Evolutionary conservation across 2,797 vertebrate species (phyloP).

Genomic region (Petrocephalus schoutedeni): DNA sequence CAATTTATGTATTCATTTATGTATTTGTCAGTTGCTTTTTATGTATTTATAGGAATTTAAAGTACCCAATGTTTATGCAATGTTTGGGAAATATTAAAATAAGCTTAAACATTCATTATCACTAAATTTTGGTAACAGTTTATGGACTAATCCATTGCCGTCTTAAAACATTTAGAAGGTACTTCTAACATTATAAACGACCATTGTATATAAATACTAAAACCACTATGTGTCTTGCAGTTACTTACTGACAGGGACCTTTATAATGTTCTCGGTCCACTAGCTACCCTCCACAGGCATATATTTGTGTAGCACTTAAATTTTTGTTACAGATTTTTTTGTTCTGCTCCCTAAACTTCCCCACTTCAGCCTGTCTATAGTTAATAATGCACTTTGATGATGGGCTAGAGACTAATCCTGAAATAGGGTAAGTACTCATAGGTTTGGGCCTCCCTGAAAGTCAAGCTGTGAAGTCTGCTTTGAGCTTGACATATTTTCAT

Average conservation of each 20-base stretch:
- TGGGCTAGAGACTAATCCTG: not conserved
- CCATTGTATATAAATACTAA: not conserved
- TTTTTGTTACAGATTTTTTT: not conserved
- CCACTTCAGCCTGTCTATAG: not conserved
- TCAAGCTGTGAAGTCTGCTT: not conserved
- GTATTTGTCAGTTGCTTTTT: not conserved
- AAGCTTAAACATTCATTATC: not conserved
- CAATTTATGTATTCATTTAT: not conserved
- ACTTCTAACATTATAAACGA: not conserved
- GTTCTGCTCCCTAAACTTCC: not conserved
- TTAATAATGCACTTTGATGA: not conserved
- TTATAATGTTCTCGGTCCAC: not conserved
- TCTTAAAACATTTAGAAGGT: not conserved
- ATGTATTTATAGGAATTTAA: not conserved
- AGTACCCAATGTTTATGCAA: not conserved
- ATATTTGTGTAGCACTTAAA: not conserved
- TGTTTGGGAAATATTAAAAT: slow-evolving; percentile 8
- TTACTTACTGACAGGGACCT: not conserved
- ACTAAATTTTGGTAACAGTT: not conserved
- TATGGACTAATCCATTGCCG: not conserved
- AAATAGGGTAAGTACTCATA: not conserved
- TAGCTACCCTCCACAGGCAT: not conserved
- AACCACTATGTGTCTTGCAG: not conserved
- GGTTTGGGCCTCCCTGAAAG: not conserved
- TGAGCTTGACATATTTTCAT: not conserved